A percentile compares a stretch with the other conserved stretches of the same genome.
phyloP scores from a whole-genome alignment of 2,113 vertebrate species.

The Phyllostomus discolor region DNA sequence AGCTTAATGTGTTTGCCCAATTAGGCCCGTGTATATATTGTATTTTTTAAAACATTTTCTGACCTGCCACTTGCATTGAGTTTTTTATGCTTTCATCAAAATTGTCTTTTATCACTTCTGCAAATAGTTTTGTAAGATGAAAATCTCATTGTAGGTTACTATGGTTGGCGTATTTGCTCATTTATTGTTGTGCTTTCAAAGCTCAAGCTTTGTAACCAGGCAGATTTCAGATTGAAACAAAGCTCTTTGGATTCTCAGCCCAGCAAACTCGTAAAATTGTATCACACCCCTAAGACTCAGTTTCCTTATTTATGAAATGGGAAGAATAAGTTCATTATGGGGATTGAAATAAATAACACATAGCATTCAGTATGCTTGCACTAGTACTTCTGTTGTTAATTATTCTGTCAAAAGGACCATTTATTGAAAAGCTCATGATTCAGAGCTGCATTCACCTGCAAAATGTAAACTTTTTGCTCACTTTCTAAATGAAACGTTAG shows the following conservation, averaged over 20 bases:
- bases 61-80: background rate
- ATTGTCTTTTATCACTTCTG: slow-evolving; percentile 26
- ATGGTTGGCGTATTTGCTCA: background rate
- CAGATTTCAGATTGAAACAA: background rate
- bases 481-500: background rate
- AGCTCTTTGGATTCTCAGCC: background rate
- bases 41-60: background rate
- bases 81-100: background rate
- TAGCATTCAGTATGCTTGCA: background rate
- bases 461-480: background rate
- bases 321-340: background rate
- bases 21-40: background rate
- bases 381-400: background rate
- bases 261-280: background rate
- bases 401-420: background rate
- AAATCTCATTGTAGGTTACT: background rate
- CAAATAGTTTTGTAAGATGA: background rate
- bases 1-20: background rate
- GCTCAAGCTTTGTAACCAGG: background rate
- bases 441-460: background rate
- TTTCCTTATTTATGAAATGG: background rate
- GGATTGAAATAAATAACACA: background rate
- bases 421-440: background rate
- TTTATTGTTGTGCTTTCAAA: background rate
- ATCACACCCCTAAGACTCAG: background rate